Evolutionary conservation across 2,797 vertebrate genomes (phyloP).

Genomic region (Pseudocheirus occidentalis): DNA sequence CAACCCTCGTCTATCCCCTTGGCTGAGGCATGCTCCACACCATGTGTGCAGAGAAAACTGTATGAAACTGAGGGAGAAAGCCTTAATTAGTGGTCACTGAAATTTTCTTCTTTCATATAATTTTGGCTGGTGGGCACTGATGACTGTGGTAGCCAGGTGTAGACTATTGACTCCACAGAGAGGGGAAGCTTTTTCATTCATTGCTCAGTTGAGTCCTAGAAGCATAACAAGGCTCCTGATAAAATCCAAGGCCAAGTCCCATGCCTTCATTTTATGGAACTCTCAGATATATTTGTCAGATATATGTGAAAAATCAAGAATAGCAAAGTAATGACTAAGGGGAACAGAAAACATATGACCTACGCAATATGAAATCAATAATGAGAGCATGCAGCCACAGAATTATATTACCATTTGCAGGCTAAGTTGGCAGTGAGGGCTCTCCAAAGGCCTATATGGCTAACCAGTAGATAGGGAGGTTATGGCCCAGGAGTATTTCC

Average conservation of each 20-base stretch:
- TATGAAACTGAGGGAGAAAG: background rate
- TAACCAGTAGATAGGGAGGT: accelerated
- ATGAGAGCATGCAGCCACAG: background rate
- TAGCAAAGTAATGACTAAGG: slow-evolving; percentile 50
- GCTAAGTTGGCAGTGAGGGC: background rate
- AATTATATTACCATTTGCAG: slow-evolving; percentile 6
- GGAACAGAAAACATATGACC: slow-evolving; percentile 40
- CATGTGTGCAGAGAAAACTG: background rate
- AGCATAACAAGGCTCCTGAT: background rate
- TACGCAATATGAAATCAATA: background rate
- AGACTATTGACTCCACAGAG: background rate
- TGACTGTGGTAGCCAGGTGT: background rate
- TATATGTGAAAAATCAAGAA: slow-evolving; percentile 51
- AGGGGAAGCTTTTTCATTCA: background rate
- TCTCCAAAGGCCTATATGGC: background rate
- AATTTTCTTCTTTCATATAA: background rate
- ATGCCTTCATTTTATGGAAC: background rate
- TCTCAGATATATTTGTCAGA: background rate
- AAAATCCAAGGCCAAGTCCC: background rate
- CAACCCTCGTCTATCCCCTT: background rate
- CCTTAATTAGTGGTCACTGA: background rate
- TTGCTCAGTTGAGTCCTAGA: background rate
- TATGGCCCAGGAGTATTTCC: background rate
- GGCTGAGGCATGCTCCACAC: background rate
- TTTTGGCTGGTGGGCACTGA: background rate